Evolutionary conservation across 2,888 invertebrate species (phyloP).

Genomic region (Tetheella fluctuosa): DNA sequence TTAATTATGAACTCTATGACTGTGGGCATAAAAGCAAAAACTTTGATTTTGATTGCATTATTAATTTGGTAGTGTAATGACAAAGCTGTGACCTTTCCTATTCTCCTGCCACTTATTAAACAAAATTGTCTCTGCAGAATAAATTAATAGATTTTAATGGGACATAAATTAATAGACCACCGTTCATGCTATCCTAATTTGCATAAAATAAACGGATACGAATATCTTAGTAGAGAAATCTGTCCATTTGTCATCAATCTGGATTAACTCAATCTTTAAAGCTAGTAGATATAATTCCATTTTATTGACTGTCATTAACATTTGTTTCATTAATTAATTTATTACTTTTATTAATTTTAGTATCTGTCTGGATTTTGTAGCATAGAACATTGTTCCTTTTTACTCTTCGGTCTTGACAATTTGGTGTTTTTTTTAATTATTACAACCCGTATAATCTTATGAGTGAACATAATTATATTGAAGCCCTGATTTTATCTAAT

Average conservation of each 20-base stretch:
- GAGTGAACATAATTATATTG: too few relatives aligned
- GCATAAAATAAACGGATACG: not conserved
- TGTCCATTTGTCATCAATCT: not conserved
- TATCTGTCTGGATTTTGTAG: too few relatives aligned
- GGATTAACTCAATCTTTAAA: not conserved
- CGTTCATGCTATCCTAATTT: not conserved
- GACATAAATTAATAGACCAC: not conserved
- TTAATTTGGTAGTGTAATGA: constrained; percentile 23
- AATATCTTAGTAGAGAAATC: not conserved
- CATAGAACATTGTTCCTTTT: too few relatives aligned
- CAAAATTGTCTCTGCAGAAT: constrained; percentile 21
- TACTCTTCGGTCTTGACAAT: too few relatives aligned
- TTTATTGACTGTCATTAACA: too few relatives aligned
- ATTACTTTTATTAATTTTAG: too few relatives aligned
- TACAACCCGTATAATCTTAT: too few relatives aligned
- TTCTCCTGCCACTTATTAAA: constrained; percentile 20
- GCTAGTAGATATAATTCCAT: too few relatives aligned
- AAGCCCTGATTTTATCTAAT: too few relatives aligned
- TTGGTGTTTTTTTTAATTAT: too few relatives aligned
- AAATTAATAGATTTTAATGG: constrained; percentile 16
- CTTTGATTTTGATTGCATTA: constrained; percentile 18
- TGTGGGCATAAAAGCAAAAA: not conserved
- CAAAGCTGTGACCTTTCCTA: constrained; percentile 36
- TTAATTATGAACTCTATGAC: not conserved
- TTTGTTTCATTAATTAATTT: too few relatives aligned